Evolutionary conservation across 2,888 invertebrate genomes (phyloP), one percentile per base, ranked within the genome.

Genomic region (Microctonus hyperodae): DNA sequence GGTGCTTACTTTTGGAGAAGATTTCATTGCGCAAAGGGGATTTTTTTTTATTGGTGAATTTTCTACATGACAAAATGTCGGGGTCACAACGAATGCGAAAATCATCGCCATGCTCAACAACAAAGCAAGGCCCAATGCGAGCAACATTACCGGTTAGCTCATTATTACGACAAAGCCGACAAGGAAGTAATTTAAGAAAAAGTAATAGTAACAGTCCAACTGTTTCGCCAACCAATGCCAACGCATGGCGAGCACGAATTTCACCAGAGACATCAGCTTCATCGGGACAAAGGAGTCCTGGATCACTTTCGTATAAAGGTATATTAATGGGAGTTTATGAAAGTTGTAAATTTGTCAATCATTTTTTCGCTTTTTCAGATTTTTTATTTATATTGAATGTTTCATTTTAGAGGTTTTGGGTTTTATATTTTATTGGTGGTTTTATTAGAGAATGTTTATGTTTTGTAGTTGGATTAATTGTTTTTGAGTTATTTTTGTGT

Each of bases 61-160:
- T 59, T 63, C 69, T 74, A 77, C 74, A 79, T 78, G 76, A 76
- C 74, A 81, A 79, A 76, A 82, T 83, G 83, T 83, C 83, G 78
- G 80, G 79, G 69, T 81, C 83, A 69, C 82, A 83, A 76, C 79
- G 83, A 74, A 81, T 83, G 82, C 88, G 90, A 76, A 90, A 90
- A 85, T 90, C 90, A 79, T 89, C 90, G 68, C 90, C 91, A 79
- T 89, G 88, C 81, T 87, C 88, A 72, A 84, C 79, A 73, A 83
- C 77, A 75, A 87, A 88, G 82, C 86, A 87, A 75, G 91, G 91
- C 64, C 92, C 92, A 74, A 89, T 92, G 89, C 88, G 91, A 82
- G 92, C 92, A 67, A 92, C 92, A 69, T 86, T 92, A 80, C 92
- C 92, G 75, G 90, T 92, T 79, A 90, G 91, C 64, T 91, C 91